These are phyloP conservation scores for Drosophila novamexicana DNA, from an alignment of 1,140 invertebrate species.

Conservation along the genomic window DNA sequence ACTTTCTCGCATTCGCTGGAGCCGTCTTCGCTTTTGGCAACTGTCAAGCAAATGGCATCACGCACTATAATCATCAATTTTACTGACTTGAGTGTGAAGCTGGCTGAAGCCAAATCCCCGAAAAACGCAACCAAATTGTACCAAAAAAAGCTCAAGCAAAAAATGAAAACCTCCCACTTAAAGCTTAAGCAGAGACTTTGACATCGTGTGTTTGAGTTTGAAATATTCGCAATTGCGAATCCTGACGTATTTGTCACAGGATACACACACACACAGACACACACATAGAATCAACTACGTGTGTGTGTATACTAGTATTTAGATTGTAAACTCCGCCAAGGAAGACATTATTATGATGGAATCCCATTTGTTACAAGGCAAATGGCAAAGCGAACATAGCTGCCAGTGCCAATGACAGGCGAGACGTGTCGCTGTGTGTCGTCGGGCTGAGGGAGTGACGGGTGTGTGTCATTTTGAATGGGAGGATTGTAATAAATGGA, in stretches of 20 bases:
- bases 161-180: constrained; percentile 49
- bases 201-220: constrained; percentile 72
- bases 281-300: constrained; percentile 26
- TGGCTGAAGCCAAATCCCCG: constrained; percentile 63
- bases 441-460: neutral
- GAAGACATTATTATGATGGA: constrained; percentile 80
- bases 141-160: constrained; percentile 16
- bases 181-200: constrained; percentile 58
- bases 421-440: constrained; percentile 22
- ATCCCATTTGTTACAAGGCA: constrained; percentile 80
- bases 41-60: constrained; percentile 81
- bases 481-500: constrained; percentile 37
- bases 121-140: constrained; percentile 20
- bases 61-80: constrained; percentile 83
- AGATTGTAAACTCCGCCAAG: constrained; percentile 37
- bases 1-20: constrained; percentile 7
- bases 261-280: constrained; percentile 50
- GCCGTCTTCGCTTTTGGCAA: constrained; percentile 50
- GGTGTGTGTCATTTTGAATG: constrained; percentile 18
- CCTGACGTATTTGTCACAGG: constrained; percentile 79
- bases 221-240: constrained; percentile 83
- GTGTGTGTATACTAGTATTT: constrained; percentile 24
- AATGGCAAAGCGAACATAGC: constrained; percentile 63
- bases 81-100: constrained; percentile 23
- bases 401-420: constrained; percentile 76